Conservation (phyloP, 2,888 invertebrate species). For the Carterocephalus palaemon region DNA sequence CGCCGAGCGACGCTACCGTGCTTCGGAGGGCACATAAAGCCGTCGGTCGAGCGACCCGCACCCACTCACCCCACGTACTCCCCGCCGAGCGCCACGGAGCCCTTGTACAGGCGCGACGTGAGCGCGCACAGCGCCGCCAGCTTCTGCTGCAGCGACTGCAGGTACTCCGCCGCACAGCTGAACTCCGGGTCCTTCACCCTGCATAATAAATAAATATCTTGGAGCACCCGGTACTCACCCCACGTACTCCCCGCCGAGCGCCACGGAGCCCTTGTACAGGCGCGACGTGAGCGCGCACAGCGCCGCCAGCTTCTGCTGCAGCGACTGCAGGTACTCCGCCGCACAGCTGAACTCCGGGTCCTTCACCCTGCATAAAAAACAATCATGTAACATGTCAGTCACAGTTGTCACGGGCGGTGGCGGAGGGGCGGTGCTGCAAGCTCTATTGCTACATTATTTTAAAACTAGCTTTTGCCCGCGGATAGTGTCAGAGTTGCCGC, state of each 20-base stretch:
- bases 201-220: too few relatives aligned
- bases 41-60: too few relatives aligned
- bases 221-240: conserved; percentile 40
- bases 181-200: conserved; percentile 70
- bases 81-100: conserved; percentile 39
- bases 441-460: too few relatives aligned
- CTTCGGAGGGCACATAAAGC: too few relatives aligned
- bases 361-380: conserved; percentile 51
- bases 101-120: conserved; percentile 57
- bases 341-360: conserved; percentile 64
- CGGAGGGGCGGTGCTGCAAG: too few relatives aligned
- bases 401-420: too few relatives aligned
- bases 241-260: conserved; percentile 46
- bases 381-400: too few relatives aligned
- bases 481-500: too few relatives aligned
- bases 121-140: conserved; percentile 52
- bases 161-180: conserved; percentile 56
- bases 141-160: conserved; percentile 60
- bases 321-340: conserved; percentile 57
- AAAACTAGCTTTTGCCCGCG: too few relatives aligned
- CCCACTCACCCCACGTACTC: conserved; percentile 62
- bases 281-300: conserved; percentile 56
- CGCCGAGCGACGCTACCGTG: too few relatives aligned
- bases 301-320: conserved; percentile 57
- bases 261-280: conserved; percentile 51